Evolutionary conservation across 2,888 invertebrate genomes (phyloP).

Genomic region (Drosophila demipolita): DNA sequence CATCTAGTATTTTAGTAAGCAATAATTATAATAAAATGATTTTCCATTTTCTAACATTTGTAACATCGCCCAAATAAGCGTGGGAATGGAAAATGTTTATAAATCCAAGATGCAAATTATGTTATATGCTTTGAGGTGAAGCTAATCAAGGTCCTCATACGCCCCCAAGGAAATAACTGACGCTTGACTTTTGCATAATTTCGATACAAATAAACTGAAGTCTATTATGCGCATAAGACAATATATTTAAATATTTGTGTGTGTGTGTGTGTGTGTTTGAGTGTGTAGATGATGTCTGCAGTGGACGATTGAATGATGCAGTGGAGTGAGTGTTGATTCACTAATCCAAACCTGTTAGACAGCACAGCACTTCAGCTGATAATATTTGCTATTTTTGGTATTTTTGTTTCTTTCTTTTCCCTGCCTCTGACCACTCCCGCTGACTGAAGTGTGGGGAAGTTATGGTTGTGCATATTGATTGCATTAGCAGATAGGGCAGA

Average conservation of each 20-base stretch:
- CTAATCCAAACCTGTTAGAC: slow-evolving; percentile 66
- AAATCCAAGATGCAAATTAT: slow-evolving; percentile 50
- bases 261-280: slow-evolving; percentile 61
- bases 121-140: not conserved
- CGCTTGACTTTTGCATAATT: slow-evolving; percentile 47
- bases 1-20: not conserved
- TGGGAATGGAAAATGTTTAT: slow-evolving; percentile 54
- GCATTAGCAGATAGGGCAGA: slow-evolving; percentile 14
- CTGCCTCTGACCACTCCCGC: slow-evolving; percentile 13
- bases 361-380: slow-evolving; percentile 49
- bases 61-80: slow-evolving; percentile 31
- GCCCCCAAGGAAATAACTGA: slow-evolving; percentile 59
- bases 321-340: slow-evolving; percentile 43
- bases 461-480: slow-evolving; percentile 36
- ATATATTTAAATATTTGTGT: slow-evolving; percentile 35
- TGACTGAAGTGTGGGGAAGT: slow-evolving; percentile 39
- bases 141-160: slow-evolving; percentile 52
- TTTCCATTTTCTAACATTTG: not conserved
- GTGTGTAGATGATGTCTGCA: slow-evolving; percentile 46
- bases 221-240: slow-evolving; percentile 64
- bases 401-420: not conserved
- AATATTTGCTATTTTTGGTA: slow-evolving; percentile 28
- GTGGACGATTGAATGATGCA: slow-evolving; percentile 4
- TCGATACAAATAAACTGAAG: slow-evolving; percentile 21
- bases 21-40: not conserved